Evolutionary conservation across 1,140 invertebrate species (phyloP).

Genomic region (Parasteatoda tepidariorum): DNA sequence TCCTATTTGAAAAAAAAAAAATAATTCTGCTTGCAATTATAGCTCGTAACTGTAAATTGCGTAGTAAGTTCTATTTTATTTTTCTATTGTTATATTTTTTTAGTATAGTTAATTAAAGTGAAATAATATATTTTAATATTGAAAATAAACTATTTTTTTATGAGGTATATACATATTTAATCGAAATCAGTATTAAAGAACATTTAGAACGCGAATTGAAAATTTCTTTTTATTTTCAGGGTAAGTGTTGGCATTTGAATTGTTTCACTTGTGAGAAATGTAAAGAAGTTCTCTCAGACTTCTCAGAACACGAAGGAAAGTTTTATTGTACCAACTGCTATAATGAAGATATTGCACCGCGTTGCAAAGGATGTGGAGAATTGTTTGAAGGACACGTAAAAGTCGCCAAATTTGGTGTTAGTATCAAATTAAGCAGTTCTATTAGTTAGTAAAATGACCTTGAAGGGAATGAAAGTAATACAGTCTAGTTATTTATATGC

Average conservation of each 20-base stretch:
- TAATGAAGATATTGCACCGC: neutral
- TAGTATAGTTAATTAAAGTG: too few relatives aligned
- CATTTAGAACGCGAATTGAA: neutral
- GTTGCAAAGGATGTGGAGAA: neutral
- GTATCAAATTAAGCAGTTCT: neutral
- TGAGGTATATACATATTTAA: too few relatives aligned
- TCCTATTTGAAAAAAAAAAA: too few relatives aligned
- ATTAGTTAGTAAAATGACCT: too few relatives aligned
- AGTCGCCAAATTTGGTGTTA: constrained; percentile 3
- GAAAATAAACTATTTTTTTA: too few relatives aligned
- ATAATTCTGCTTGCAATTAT: too few relatives aligned
- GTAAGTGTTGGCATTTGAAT: constrained; percentile 16
- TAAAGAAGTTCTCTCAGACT: neutral
- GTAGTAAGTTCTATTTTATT: too few relatives aligned
- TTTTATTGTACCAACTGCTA: constrained; percentile 24
- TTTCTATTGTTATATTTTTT: too few relatives aligned
- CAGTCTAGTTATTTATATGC: too few relatives aligned
- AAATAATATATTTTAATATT: too few relatives aligned
- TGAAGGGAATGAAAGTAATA: too few relatives aligned
- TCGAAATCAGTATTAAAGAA: neutral
- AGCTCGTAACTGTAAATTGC: too few relatives aligned
- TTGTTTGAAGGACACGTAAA: neutral
- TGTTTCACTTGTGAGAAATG: constrained; percentile 25
- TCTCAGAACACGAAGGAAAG: constrained; percentile 2
- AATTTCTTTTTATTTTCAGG: constrained; percentile 3